Evolutionary conservation across 2,888 invertebrate genomes (phyloP).

Genomic region (Pyrocoelia pectoralis): DNA sequence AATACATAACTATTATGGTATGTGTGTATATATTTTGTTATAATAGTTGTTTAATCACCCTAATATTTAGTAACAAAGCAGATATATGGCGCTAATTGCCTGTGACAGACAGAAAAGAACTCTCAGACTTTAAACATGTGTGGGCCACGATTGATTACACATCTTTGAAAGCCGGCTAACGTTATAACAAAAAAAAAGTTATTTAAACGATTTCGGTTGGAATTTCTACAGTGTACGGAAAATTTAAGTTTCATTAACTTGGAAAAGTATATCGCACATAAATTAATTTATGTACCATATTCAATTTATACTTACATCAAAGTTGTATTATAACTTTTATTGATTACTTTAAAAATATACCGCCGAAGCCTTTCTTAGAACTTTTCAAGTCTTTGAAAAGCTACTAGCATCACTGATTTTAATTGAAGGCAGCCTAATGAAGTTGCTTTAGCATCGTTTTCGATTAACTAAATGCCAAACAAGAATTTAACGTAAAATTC

Average conservation of each 20-base stretch:
- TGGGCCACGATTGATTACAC: conserved; percentile 10
- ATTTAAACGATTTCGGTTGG: neutral
- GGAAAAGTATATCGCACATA: no score
- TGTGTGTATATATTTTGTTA: conserved; percentile 2
- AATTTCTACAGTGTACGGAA: no score
- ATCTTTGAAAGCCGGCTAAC: conserved; percentile 5
- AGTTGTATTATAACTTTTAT: conserved; percentile 4
- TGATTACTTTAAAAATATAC: neutral
- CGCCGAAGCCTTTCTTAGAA: conserved; percentile 15
- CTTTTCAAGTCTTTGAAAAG: conserved; percentile 8
- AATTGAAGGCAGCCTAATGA: conserved; percentile 23
- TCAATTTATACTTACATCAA: no score
- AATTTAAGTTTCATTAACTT: no score
- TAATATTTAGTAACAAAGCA: conserved; percentile 5
- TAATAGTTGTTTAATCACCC: conserved; percentile 1
- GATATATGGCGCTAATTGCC: conserved; percentile 8
- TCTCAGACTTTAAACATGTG: conserved; percentile 6
- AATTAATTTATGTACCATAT: neutral
- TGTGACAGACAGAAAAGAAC: neutral
- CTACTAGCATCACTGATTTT: conserved; percentile 21
- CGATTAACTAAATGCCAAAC: conserved; percentile 16
- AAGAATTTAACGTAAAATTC: conserved; percentile 15
- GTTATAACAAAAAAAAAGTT: neutral
- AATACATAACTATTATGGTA: conserved; percentile 5
- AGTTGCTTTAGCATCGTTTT: conserved; percentile 22